Conservation (phyloP, 2,113 vertebrate species). For the Columba livia region DNA sequence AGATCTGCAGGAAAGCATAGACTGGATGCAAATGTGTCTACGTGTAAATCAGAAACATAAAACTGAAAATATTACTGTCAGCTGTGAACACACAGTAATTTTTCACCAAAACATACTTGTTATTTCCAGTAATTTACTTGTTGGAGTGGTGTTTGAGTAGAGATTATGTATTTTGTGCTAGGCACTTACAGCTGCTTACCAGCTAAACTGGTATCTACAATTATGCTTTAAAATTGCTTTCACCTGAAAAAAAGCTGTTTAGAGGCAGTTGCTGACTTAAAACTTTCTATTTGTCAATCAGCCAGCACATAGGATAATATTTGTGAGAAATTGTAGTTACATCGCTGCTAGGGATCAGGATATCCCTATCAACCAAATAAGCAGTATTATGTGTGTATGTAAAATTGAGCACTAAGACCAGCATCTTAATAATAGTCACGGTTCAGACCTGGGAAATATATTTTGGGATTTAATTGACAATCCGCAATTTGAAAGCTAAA, state of each 20-base stretch:
- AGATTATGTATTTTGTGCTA: not conserved
- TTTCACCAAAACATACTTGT: not conserved
- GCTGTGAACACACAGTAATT: not conserved
- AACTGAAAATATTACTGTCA: not conserved
- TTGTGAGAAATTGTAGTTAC: not conserved
- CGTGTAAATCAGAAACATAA: not conserved
- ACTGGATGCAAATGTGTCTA: not conserved
- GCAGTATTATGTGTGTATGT: rapidly evolving
- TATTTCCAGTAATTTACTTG: not conserved
- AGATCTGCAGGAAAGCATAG: not conserved
- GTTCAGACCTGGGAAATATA: not conserved
- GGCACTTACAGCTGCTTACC: not conserved
- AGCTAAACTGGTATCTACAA: not conserved
- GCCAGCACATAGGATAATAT: not conserved
- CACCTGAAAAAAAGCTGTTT: not conserved
- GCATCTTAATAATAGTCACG: rapidly evolving
- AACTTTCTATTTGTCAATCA: not conserved
- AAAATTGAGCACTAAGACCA: not conserved
- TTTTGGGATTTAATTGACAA: not conserved
- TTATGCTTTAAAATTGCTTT: not conserved
- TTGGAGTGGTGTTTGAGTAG: not conserved
- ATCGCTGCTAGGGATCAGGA: not conserved
- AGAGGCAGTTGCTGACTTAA: not conserved
- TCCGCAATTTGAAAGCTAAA: not conserved
- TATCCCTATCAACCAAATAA: not conserved